Conservation (phyloP, 2,888 invertebrate species). For the Gibbula magus region DNA sequence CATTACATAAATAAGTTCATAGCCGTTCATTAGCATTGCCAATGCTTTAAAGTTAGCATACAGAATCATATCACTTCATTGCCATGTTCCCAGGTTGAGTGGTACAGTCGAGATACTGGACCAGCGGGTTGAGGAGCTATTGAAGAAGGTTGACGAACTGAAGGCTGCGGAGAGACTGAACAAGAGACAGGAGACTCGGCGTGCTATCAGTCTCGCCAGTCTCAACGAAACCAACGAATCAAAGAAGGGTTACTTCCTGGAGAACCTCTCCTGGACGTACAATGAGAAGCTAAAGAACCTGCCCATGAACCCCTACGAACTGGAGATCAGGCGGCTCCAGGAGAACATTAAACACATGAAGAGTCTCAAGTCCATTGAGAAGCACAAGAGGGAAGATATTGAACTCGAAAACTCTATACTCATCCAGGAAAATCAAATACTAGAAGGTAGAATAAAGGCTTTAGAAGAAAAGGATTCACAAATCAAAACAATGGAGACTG, state of each 20-base stretch:
- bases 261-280: constrained; percentile 63
- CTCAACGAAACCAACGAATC: constrained; percentile 78
- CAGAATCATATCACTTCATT: no score
- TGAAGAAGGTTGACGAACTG: constrained; percentile 86
- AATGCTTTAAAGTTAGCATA: no score
- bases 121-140: constrained; percentile 87
- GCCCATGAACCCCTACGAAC: constrained; percentile 65
- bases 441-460: constrained; percentile 58
- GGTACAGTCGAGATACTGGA: constrained; percentile 86
- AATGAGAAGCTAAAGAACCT: constrained; percentile 63
- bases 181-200: constrained; percentile 61
- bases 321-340: constrained; percentile 66
- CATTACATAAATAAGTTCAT: no score
- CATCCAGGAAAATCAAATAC: constrained; percentile 65
- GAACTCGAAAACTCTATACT: constrained; percentile 64
- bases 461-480: constrained; percentile 53
- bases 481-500: constrained; percentile 37
- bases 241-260: constrained; percentile 53
- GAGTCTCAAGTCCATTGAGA: constrained; percentile 64
- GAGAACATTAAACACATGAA: constrained; percentile 65
- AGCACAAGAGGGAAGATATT: constrained; percentile 61
- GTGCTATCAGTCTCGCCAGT: constrained; percentile 61
- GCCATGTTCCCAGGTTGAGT: constrained; percentile 46
- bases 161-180: constrained; percentile 46
- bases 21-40: no score